A percentile compares a stretch with the other conserved stretches of the same genome.
Evolutionary conservation across 2,888 invertebrate species (phyloP).

Genomic region (Aquatica leii): DNA sequence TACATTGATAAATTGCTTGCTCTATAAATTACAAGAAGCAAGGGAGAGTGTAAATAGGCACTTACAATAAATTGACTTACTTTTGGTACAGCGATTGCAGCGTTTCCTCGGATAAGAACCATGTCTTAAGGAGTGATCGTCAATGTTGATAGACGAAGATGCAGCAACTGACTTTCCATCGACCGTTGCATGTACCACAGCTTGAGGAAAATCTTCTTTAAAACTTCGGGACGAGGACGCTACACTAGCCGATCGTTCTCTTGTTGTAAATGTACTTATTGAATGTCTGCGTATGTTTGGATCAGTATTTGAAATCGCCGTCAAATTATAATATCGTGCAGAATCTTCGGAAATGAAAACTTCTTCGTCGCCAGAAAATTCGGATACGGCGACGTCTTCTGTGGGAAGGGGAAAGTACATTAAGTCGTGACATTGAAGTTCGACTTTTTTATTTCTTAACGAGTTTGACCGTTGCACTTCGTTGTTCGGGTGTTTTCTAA

Average conservation of each 20-base stretch:
- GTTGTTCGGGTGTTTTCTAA: conserved; percentile 54
- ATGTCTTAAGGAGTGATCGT: conserved; percentile 58
- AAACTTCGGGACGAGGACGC: conserved; percentile 53
- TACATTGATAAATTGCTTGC: conserved; percentile 47
- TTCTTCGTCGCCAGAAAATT: conserved; percentile 60
- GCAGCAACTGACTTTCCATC: conserved; percentile 46
- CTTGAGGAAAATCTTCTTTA: conserved; percentile 54
- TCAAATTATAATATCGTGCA: conserved; percentile 64
- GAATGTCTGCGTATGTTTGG: conserved; percentile 67
- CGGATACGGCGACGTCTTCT: conserved; percentile 51
- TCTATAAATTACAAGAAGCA: conserved; percentile 29
- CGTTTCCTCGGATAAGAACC: conserved; percentile 58
- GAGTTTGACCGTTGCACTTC: conserved; percentile 55
- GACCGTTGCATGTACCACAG: conserved; percentile 48
- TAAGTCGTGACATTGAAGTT: conserved; percentile 45
- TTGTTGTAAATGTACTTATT: conserved; percentile 70
- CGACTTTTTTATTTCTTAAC: conserved; percentile 45
- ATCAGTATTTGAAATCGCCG: conserved; percentile 56
- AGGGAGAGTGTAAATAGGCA: conserved; percentile 40
- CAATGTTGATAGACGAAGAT: conserved; percentile 43
- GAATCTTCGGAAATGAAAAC: conserved; percentile 68
- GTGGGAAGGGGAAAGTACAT: conserved; percentile 54
- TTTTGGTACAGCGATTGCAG: conserved; percentile 55
- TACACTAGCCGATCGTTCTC: conserved; percentile 53
- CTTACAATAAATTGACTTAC: conserved; percentile 48